A percentile compares a stretch with the other conserved stretches of the same genome.
Conservation (phyloP, 2,797 vertebrate species). For the Sarcophilus harrisii region DNA sequence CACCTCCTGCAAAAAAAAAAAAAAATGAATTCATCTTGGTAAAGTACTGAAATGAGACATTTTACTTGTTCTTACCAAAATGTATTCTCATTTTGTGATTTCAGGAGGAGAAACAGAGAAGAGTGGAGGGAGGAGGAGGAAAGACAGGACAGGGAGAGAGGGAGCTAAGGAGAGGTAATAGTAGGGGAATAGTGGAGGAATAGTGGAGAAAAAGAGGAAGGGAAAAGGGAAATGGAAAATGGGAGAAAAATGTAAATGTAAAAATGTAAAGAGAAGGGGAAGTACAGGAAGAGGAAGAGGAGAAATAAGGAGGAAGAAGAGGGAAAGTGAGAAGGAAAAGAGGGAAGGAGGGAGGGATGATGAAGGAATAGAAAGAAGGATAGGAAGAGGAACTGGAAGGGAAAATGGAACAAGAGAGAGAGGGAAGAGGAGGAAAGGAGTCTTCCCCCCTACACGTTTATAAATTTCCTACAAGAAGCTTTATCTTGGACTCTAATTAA, state of each 20-base stretch:
- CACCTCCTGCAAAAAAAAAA: background rate
- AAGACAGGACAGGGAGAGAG: background rate
- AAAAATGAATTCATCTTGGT: slow-evolving; percentile 40
- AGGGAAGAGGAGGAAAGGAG: background rate
- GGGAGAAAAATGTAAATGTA: no score
- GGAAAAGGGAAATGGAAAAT: background rate
- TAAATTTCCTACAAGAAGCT: slow-evolving; percentile 52
- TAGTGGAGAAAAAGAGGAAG: no score
- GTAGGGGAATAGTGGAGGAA: no score
- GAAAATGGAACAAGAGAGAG: background rate
- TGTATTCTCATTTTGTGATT: slow-evolving; percentile 37
- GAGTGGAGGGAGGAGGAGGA: background rate
- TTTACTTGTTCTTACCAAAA: slow-evolving; percentile 41
- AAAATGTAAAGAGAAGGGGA: background rate
- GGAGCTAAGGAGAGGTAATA: no score
- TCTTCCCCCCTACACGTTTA: slow-evolving; percentile 14
- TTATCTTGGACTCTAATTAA: slow-evolving; percentile 76
- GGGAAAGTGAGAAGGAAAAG: background rate
- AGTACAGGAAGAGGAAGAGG: background rate
- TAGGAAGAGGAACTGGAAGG: background rate
- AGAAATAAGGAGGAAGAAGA: background rate
- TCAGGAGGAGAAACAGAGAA: slow-evolving; percentile 26
- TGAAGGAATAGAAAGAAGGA: background rate
- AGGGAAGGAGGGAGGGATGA: background rate
- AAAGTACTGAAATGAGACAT: slow-evolving; percentile 35